Conservation (phyloP, 2,113 vertebrate genomes). For the Peromyscus californicus region DNA sequence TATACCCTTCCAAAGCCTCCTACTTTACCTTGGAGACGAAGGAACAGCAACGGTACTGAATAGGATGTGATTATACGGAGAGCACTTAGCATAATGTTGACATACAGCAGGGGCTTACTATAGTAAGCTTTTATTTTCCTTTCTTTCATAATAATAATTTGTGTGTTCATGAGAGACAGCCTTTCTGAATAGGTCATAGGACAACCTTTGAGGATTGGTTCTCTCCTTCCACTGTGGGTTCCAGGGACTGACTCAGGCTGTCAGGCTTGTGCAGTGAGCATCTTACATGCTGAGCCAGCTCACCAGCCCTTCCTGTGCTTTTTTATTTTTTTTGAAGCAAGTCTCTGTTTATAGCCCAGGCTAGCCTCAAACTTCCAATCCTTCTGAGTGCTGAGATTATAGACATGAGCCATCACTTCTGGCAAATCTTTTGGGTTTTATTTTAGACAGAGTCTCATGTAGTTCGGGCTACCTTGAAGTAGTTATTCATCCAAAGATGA, state of each 20-base stretch:
- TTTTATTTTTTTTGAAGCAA: not conserved
- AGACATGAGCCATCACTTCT: not conserved
- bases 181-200: not conserved
- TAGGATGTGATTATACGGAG: conserved; percentile 1
- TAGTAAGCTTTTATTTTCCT: not conserved
- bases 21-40: not conserved
- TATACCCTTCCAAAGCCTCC: not conserved
- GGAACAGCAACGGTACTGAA: not conserved
- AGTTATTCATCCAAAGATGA: not conserved
- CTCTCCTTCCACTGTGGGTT: not conserved
- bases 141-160: not conserved
- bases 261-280: not conserved
- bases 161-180: not conserved
- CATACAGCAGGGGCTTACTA: not conserved
- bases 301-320: not conserved
- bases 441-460: not conserved
- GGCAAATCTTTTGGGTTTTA: not conserved
- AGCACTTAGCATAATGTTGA: not conserved
- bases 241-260: not conserved
- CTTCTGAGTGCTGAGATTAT: not conserved
- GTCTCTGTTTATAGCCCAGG: not conserved
- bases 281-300: not conserved
- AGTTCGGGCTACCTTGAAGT: not conserved
- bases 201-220: not conserved
- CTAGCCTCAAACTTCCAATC: not conserved